phyloP scores from a whole-genome alignment of 2,113 vertebrate species.

The Eonycteris spelaea region DNA sequence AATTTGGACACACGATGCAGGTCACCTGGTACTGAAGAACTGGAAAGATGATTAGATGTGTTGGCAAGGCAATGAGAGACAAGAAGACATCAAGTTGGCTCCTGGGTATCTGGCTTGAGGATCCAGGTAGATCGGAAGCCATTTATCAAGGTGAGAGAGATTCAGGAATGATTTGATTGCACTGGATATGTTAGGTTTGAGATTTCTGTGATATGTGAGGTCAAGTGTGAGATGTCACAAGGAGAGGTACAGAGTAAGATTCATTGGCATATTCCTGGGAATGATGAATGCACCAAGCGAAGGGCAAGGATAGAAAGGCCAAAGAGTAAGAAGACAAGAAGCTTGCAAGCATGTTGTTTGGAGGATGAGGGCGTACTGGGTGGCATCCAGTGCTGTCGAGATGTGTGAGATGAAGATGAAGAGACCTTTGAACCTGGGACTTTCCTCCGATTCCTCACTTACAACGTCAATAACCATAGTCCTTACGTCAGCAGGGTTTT shows the following conservation, averaged over 20 bases:
- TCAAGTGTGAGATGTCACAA: background rate
- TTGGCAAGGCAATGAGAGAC: background rate
- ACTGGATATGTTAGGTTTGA: background rate
- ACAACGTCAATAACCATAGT: background rate
- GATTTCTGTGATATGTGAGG: background rate
- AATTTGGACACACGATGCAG: background rate
- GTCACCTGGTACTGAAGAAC: background rate
- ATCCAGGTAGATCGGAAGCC: background rate
- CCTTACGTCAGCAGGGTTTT: background rate
- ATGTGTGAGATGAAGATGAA: background rate
- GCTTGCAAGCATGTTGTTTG: background rate
- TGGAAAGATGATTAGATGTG: background rate
- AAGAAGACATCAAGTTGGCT: background rate
- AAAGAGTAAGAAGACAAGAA: background rate
- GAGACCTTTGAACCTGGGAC: background rate
- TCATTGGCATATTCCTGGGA: background rate
- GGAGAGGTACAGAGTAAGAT: background rate
- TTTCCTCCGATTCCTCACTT: background rate
- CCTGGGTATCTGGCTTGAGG: background rate
- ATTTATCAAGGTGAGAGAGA: background rate
- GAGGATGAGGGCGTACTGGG: background rate
- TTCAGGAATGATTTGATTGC: background rate
- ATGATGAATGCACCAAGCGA: background rate
- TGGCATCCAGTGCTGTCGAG: too few species aligned
- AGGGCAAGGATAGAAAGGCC: background rate